phyloP scores from a whole-genome alignment of 64 coral and sea anemone species.

The Stichodactyla helianthus region DNA sequence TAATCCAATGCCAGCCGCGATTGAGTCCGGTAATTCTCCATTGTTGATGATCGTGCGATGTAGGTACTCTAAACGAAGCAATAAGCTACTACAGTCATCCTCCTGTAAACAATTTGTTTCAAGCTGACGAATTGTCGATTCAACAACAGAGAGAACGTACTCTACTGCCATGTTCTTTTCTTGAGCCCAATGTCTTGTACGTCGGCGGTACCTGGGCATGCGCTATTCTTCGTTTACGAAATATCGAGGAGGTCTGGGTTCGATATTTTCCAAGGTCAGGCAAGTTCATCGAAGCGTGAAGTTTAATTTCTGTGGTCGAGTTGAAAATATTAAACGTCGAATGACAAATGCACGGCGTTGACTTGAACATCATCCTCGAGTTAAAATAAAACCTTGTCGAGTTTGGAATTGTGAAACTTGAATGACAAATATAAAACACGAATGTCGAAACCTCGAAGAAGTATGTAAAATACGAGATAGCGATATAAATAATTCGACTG shows the following conservation, averaged over 20 bases:
- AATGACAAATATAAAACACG: constrained; percentile 13
- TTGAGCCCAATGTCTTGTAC: not conserved
- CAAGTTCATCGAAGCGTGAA: not conserved
- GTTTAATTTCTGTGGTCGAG: not conserved
- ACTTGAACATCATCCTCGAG: not conserved
- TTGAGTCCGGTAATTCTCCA: constrained; percentile 22
- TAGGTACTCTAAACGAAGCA: constrained; percentile 38
- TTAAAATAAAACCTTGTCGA: not conserved
- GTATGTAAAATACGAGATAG: not conserved
- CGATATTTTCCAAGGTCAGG: not conserved
- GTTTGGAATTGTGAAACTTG: not conserved
- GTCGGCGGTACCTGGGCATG: not conserved
- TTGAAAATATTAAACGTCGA: not conserved
- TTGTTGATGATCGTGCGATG: constrained; percentile 25
- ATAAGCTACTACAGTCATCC: constrained; percentile 27
- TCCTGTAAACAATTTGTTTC: not conserved
- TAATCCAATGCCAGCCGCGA: constrained; percentile 30
- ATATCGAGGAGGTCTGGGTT: not conserved
- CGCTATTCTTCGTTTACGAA: not conserved
- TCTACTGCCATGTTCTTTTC: constrained; percentile 5
- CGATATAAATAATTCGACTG: not conserved
- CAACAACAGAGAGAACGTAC: constrained; percentile 2
- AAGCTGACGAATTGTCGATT: not conserved
- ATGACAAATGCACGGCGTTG: not conserved
- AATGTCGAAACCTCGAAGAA: not conserved